A percentile compares a stretch with the other conserved stretches of the same genome.
These are phyloP conservation scores for Natator depressus DNA, from an alignment of 2,113 vertebrate species.

Conservation along the genomic window DNA sequence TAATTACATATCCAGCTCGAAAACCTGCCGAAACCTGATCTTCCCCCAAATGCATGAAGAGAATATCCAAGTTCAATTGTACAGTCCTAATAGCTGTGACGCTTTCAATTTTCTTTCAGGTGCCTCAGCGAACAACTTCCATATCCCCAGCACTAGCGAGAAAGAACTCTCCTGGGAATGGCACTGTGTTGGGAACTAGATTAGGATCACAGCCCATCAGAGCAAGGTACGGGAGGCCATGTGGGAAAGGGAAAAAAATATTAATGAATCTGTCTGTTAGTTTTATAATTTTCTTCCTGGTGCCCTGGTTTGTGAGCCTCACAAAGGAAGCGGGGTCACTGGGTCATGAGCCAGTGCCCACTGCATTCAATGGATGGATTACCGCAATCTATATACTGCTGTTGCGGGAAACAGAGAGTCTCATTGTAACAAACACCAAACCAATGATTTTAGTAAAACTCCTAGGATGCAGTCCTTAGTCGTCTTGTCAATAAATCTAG, in stretches of 20 bases:
- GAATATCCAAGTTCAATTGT: neutral
- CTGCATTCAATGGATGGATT: neutral
- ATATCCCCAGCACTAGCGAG: conserved; percentile 96
- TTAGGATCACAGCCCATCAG: conserved; percentile 92
- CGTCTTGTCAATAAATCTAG: neutral
- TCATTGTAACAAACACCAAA: neutral
- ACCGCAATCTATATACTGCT: neutral
- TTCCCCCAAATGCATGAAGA: neutral
- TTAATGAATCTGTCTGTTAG: neutral
- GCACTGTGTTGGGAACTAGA: conserved; percentile 88
- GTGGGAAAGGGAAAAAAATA: neutral
- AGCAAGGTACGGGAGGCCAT: conserved; percentile 84
- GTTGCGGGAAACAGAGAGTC: neutral
- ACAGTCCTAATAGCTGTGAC: neutral
- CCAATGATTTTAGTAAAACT: neutral
- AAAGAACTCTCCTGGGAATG: conserved; percentile 96
- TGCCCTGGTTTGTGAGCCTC: neutral
- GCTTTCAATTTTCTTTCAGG: conserved; percentile 78
- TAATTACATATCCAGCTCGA: neutral
- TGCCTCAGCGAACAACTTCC: conserved; percentile 98
- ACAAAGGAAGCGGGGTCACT: neutral
- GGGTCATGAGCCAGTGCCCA: neutral
- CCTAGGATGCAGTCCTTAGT: neutral
- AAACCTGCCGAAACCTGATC: neutral
- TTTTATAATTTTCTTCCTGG: neutral